Conservation (phyloP, 1,140 invertebrate species). For the Drosophila equinoxialis region DNA sequence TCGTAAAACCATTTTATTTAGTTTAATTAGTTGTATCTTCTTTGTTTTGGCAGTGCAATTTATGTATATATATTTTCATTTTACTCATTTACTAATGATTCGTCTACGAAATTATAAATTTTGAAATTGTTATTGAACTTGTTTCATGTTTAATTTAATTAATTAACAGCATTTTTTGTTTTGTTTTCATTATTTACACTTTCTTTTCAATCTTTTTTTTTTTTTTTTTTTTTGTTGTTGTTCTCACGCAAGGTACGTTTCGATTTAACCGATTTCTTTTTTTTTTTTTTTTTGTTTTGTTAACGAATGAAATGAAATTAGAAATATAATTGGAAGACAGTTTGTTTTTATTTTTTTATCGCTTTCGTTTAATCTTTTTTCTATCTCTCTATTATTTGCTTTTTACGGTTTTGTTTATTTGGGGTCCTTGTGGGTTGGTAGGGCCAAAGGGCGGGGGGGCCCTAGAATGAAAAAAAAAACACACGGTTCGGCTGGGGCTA, state of each 20-base stretch:
- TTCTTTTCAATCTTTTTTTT: constrained; percentile 34
- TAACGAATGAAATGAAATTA: constrained; percentile 57
- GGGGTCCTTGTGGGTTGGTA: no score
- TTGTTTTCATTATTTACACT: constrained; percentile 53
- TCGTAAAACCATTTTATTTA: constrained; percentile 58
- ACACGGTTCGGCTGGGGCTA: not conserved
- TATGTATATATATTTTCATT: constrained; percentile 62
- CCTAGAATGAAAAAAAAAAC: constrained; percentile 2
- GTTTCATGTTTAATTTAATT: constrained; percentile 67
- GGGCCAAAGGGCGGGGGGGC: no score
- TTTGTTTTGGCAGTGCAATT: constrained; percentile 82
- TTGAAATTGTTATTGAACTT: constrained; percentile 38
- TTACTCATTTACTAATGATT: constrained; percentile 58
- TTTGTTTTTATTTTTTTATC: constrained; percentile 22
- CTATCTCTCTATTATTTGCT: not conserved
- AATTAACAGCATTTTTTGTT: constrained; percentile 66
- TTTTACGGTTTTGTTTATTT: not conserved
- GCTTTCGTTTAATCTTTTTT: not conserved
- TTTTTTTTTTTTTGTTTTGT: no score
- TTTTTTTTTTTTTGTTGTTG: constrained; percentile 31
- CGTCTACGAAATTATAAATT: constrained; percentile 67
- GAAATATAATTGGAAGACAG: constrained; percentile 78
- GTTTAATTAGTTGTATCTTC: constrained; percentile 75
- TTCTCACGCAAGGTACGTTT: constrained; percentile 78
- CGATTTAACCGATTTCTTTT: constrained; percentile 54